Percentiles rank a stretch among this genome's conserved stretches.
These are phyloP conservation scores for Xestobium rufovillosum DNA, from an alignment of 2,888 invertebrate genomes.

Conservation along the genomic window DNA sequence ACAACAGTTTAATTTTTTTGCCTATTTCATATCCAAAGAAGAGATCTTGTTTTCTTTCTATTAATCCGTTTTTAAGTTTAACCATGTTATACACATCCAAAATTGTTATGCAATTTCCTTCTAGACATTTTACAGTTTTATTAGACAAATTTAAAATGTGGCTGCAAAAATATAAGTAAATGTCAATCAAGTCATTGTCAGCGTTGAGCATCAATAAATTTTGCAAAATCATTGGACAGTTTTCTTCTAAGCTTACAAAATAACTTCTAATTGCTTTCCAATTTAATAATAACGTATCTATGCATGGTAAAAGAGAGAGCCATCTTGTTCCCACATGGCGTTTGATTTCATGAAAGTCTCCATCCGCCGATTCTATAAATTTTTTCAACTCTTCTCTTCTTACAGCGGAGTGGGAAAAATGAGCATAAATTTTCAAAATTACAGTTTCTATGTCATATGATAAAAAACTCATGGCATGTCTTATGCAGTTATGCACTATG, in stretches of 20 bases:
- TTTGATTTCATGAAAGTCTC: constrained; percentile 20
- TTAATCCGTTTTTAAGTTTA: constrained; percentile 14
- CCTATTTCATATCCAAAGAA: constrained; percentile 19
- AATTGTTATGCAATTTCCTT: constrained; percentile 18
- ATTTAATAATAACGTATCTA: constrained; percentile 4
- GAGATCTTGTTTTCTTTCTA: constrained; percentile 18
- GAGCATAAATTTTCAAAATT: constrained; percentile 19
- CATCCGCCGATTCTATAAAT: constrained; percentile 18
- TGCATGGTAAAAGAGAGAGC: constrained; percentile 11
- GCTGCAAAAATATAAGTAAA: too few relatives aligned
- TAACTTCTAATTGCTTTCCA: constrained; percentile 4
- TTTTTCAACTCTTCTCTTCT: constrained; percentile 21
- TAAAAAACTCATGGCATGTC: constrained; percentile 20
- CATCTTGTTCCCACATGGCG: constrained; percentile 15
- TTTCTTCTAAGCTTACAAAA: too few relatives aligned
- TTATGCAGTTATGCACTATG: constrained; percentile 21
- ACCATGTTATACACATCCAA: constrained; percentile 19
- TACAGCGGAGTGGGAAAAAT: constrained; percentile 19
- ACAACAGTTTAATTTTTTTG: constrained; percentile 15
- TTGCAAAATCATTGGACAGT: too few relatives aligned
- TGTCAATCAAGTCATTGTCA: too few relatives aligned
- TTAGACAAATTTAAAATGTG: too few relatives aligned
- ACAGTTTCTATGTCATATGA: constrained; percentile 22
- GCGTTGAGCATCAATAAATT: too few relatives aligned
- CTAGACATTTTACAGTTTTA: too few relatives aligned